phyloP scores from a whole-genome alignment of 92 coral and sea anemone genomes.

The Zoanthus sociatus region DNA sequence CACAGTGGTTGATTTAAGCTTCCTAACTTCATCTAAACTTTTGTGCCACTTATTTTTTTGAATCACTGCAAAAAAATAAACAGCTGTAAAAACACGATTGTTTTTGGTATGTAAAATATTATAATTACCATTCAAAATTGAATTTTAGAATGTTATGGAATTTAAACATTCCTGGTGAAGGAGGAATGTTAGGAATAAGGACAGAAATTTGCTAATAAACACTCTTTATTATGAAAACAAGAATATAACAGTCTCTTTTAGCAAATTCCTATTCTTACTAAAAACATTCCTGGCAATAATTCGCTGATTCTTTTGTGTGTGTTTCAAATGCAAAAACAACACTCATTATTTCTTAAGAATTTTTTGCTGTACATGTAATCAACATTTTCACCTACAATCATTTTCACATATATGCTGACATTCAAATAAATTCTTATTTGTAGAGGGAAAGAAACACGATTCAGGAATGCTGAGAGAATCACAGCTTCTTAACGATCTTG shows the following conservation, averaged over 20 bases:
- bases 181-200: not conserved
- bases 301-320: not conserved
- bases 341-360: not conserved
- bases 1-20: not conserved
- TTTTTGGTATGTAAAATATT: not conserved
- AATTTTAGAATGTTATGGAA: too few species aligned
- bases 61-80: too few species aligned
- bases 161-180: not conserved
- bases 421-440: not conserved
- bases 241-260: not conserved
- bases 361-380: not conserved
- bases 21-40: too few species aligned
- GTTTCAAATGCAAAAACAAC: not conserved
- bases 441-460: slow-evolving; percentile 31
- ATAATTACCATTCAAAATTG: not conserved
- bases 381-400: not conserved
- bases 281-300: slow-evolving; percentile 4
- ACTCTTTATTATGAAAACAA: slow-evolving; percentile 1
- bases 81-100: not conserved
- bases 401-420: not conserved
- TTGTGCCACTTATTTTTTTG: too few species aligned
- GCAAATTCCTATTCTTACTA: not conserved
- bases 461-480: slow-evolving; percentile 50
- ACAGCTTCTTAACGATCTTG: slow-evolving; percentile 27
- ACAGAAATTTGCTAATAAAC: slow-evolving; percentile 3